Evolutionary conservation across 2,888 invertebrate genomes (phyloP), one percentile per base, ranked within the genome.

Genomic region (Tineola bisselliella): DNA sequence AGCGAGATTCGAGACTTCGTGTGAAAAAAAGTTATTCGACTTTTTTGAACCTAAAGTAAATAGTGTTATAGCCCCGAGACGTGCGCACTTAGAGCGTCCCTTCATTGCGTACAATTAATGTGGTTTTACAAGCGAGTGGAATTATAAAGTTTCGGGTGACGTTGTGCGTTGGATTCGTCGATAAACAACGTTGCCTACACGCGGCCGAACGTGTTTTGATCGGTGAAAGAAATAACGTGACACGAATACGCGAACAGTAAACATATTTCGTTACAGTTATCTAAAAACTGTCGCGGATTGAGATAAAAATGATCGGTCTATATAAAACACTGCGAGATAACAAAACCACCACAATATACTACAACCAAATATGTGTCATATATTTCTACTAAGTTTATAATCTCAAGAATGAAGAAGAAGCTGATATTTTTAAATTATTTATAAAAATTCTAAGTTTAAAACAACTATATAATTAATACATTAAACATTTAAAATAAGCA

Each of bases 91-190:
- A 6, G 25, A 4, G 25, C 25, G 25, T 4, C 25, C 25, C 25
- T 25, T 25, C 25, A 25, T 25, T 25, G 25, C 25, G 25, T 25
- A 25, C 25, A 25, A 25, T 25, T 25, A 25, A 25, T 25, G 25
- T 25, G 6, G 25, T 25, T 25, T 4, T 6, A 25, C 6, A 25
- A 6, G 77, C 79, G 78, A n/a, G 76, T 76, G 70, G 77, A 77
- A 78, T 79, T 77, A 78, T 69, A 76, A 72, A 73, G 70, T 73
- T 74, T 72, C 73, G 73, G 75, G 72, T 75, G 75, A 52, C 25
- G 25, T 25, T 25, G 25, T 25, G 25, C 25, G 25, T 2, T 25
- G 25, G 71, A 76, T 80, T 74, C 73, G 76, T 76, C 73, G 77
- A 69, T 66, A 61, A 73, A 75, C 76, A 76, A 76, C 76, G 73